Base-by-base conservation (phyloP, 2,888 invertebrate genomes). In the Tetragonisca angustula region DNA sequence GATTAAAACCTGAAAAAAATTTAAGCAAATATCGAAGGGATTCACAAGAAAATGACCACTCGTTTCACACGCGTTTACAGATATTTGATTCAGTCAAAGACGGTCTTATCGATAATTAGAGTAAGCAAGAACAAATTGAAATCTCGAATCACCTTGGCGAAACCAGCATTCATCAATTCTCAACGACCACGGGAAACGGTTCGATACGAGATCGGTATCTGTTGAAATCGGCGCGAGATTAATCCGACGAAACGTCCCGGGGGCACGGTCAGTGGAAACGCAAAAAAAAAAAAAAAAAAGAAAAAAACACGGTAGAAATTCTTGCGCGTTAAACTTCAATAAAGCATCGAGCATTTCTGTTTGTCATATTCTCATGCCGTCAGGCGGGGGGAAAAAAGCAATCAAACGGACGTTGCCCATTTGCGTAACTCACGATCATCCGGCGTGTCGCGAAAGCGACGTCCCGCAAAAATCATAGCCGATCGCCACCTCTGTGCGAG, bases 391-490 rank as follows among this genome's bases (percentile, higher is more conserved):
- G 21, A 36, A 15, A 54, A 62, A 61, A 74, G 32, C 81, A 81
- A 81, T 82, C 69, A 70, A 74, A 75, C 27, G 27, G n/a, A 24
- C 64, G 32, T 50, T 21, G 24, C 5, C 78, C 69, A 62, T 74
- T 64, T 43, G 64, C 64, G 81, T 74, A 80, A 74, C 69, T 73
- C 68, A 73, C 68, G 68, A 62, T 71, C 79, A 65, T 79, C 24
- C 67, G 52, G 49, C n/a, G 27, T 21, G 50, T 27, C 5, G 56
- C n/a, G n/a, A 54, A 24, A 13, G 21, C 43, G 43, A 32, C 27
- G 65, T 43, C 43, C 24, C 43, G 11, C 13, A 17, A 6, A 75
- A 81, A 50, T 52, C 74, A 70, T 50, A 54, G 56, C 13, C 54
- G 65, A 67, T 17, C 32, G 32, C 0, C 19, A 19, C 50, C 19